A percentile compares a stretch with the other conserved stretches of the same genome.
Evolutionary conservation across 2,888 invertebrate genomes (phyloP).

Genomic region (Siphonodentalium dalli): DNA sequence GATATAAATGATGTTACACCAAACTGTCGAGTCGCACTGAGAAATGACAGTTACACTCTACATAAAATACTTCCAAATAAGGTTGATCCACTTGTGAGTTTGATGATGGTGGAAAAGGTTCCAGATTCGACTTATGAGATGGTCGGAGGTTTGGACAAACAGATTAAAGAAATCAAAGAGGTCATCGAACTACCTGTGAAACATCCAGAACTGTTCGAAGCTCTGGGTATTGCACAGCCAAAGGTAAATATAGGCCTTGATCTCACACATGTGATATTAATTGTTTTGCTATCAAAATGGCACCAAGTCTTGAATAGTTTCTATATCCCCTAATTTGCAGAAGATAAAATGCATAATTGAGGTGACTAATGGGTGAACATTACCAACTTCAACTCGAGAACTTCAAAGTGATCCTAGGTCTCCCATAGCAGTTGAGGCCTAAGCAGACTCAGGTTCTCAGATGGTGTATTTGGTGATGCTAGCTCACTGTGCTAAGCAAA

Average conservation of each 20-base stretch:
- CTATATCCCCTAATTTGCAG: too few relatives aligned
- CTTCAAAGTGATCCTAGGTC: too few relatives aligned
- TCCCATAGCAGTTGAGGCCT: too few relatives aligned
- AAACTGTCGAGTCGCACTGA: constrained; percentile 94
- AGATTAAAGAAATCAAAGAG: constrained; percentile 99
- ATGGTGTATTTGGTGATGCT: too few relatives aligned
- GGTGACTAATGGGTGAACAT: too few relatives aligned
- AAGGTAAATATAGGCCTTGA: constrained; percentile 74
- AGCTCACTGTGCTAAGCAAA: too few relatives aligned
- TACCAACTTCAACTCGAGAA: too few relatives aligned
- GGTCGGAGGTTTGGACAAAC: constrained; percentile 99
- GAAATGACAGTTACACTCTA: constrained; percentile 97
- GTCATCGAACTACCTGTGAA: constrained; percentile 99
- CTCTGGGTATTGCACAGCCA: constrained; percentile 97
- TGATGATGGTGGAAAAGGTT: constrained; percentile 99
- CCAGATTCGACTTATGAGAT: constrained; percentile 99
- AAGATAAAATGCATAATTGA: too few relatives aligned
- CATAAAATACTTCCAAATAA: constrained; percentile 99
- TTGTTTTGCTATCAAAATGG: too few relatives aligned
- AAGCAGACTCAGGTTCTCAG: too few relatives aligned
- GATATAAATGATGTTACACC: constrained; percentile 98
- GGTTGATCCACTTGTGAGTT: constrained; percentile 96
- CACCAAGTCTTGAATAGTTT: neutral
- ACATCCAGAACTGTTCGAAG: constrained; percentile 99
- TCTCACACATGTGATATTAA: too few relatives aligned